Base-by-base conservation (phyloP, 2,797 vertebrate species). In the Triplophysa bombifrons region DNA sequence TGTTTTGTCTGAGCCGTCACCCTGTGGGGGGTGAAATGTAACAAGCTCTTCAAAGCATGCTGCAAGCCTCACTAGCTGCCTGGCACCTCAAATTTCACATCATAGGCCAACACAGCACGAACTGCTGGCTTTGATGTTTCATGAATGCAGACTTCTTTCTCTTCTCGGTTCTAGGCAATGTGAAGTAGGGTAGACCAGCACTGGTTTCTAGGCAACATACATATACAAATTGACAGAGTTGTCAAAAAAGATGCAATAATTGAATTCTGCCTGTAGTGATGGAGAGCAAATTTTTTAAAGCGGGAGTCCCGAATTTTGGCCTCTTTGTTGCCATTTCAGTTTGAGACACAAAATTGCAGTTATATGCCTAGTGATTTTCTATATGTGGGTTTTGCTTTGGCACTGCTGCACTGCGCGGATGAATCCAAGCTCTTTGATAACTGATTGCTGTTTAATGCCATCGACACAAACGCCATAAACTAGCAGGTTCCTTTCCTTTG, bases 31-130 rank as follows among this genome's bases (percentile, higher is more conserved):
- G 72, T 67, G 84, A 80, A 80, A 73, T 72, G 76, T 44, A 84
- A 69, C 44, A 74, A 44, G 72, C 1, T 60, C 64, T 84, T 84
- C 64, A 83, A 84, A 86, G 74, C 5, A 58, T 63, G 30, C 63
- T 7, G 20, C 46, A 63, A 51, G 50, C 17, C n/a, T 74, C 56
- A 68, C 19, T 76, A 79, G 30, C 30, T 30, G 30, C 30, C 77
- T 60, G 61, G 56, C 51, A 81, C 83, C 86, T 87, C 84, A 61
- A 71, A 72, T 80, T 85, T 82, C 79, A 83, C 70, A 85, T 63
- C 30, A 60, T n/a, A 61, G 78, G 27, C 72, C 2, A 22, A 80
- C 30, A 22, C 41, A 27, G 51, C 25, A 22, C 4, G n/a, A 25
- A n/a, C 2, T 2, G 3, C 70, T 67, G 38, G 22, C 70, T 80